Evolutionary conservation across 2,888 invertebrate genomes (phyloP), one percentile per base, ranked within the genome.

Genomic region (Acleris cristana): DNA sequence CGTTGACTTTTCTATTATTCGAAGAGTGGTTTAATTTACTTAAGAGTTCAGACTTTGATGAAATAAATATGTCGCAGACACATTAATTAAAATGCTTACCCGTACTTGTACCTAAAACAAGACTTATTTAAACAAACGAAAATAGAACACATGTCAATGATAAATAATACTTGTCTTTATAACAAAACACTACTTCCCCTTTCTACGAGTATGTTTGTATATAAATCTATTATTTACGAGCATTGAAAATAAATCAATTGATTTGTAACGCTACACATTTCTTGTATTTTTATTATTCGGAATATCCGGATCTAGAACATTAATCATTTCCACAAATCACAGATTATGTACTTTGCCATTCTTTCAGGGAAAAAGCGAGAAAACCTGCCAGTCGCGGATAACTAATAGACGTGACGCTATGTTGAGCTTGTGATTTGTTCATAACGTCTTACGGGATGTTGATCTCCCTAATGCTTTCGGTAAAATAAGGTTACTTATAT

Each of bases 281-380:
- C 58, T 30, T 48, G 30, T 58, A 49, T 49, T 58, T 48, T 16
- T 26, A 21, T 44, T 45, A n/a, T 56, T 23, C 44, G 44, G 44
- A 56, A 21, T 56, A 44, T 56, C 21, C 48, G 48, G 48, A 48
- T 58, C 48, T n/a, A 19, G 18, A 26, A n/a, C 58, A 58, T 58
- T 30, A 30, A 58, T 58, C 58, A 58, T 58, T 58, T 48, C 21
- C 48, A 58, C 58, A 58, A 58, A 58, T 58, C 58, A 58, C 58
- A 58, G 58, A 48, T 58, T 58, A 48, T 18, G 10, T 40, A 40
- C 26, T 58, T 40, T 44, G 44, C 45, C 48, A 48, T 58, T 48
- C 30, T 48, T 58, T 56, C 21, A 7, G 8, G 40, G 21, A 7
- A 55, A 34, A 56, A 21, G 26, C 48, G n/a, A 58, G 48, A 49